These are phyloP conservation scores for Brachionus paranguensis DNA, from an alignment of 1,140 invertebrate genomes.

Conservation along the genomic window DNA sequence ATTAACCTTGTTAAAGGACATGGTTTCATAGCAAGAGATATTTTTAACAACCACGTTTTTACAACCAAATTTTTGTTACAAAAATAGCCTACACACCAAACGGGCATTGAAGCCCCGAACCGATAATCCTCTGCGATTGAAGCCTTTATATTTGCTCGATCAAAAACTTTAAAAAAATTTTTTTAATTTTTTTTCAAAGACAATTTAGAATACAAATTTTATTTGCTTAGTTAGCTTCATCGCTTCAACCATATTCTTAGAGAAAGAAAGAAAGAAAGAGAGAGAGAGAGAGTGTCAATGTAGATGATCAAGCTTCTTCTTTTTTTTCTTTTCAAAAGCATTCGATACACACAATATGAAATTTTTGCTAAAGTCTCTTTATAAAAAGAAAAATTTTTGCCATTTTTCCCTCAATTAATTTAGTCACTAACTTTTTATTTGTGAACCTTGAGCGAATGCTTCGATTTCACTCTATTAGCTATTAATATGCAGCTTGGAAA, in stretches of 20 bases:
- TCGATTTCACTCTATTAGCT: background rate
- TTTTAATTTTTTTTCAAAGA: background rate
- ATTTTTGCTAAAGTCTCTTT: background rate
- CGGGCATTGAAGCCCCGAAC: background rate
- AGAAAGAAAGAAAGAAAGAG: background rate
- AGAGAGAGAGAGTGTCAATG: background rate
- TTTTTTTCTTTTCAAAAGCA: background rate
- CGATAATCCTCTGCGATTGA: background rate
- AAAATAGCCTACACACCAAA: background rate
- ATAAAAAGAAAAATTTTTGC: background rate
- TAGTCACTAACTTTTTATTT: background rate
- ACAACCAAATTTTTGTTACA: background rate
- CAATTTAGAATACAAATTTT: conserved; percentile 7
- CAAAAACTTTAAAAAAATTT: background rate
- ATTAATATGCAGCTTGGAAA: background rate
- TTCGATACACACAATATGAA: background rate
- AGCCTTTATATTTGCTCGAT: background rate
- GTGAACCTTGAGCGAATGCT: background rate
- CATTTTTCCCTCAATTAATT: background rate
- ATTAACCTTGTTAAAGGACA: conserved; percentile 33
- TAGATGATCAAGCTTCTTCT: background rate
- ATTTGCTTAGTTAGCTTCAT: background rate
- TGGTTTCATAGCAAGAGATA: background rate
- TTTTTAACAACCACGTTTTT: background rate
- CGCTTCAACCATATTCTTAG: background rate